Conservation (phyloP, 2,113 vertebrate genomes). For the Platycercus adscitus region DNA sequence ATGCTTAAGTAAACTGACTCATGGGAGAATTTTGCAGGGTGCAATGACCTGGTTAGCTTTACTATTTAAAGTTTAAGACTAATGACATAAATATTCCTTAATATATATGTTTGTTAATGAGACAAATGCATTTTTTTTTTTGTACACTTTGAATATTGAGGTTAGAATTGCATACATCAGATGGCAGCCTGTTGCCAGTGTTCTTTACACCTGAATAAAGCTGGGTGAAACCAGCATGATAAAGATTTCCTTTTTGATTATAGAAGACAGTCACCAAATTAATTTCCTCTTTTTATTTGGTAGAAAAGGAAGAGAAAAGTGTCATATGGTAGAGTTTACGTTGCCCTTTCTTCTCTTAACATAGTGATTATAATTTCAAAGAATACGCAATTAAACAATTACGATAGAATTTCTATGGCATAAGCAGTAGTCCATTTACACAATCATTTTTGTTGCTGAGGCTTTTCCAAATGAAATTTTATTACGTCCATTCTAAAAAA, state of each 20-base stretch:
- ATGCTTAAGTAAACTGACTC: neutral
- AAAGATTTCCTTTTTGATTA: neutral
- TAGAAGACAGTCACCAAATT: neutral
- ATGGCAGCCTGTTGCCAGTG: neutral
- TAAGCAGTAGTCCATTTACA: neutral
- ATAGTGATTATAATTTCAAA: neutral
- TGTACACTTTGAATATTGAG: neutral
- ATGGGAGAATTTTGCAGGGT: neutral
- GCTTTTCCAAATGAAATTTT: neutral
- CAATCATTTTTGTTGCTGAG: neutral
- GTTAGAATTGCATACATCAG: neutral
- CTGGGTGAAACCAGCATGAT: neutral
- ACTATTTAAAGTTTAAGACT: neutral
- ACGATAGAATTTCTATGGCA: neutral
- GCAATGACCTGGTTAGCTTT: neutral
- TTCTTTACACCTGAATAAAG: neutral
- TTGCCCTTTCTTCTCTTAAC: neutral
- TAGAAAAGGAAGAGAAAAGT: neutral
- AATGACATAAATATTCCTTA: neutral
- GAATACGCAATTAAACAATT: neutral
- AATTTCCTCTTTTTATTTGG: neutral
- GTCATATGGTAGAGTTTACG: neutral
- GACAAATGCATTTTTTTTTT: neutral
- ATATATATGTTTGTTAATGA: neutral
- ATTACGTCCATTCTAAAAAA: neutral